phyloP scores from a whole-genome alignment of 2,888 invertebrate genomes.

The Cheilosia pagana region DNA sequence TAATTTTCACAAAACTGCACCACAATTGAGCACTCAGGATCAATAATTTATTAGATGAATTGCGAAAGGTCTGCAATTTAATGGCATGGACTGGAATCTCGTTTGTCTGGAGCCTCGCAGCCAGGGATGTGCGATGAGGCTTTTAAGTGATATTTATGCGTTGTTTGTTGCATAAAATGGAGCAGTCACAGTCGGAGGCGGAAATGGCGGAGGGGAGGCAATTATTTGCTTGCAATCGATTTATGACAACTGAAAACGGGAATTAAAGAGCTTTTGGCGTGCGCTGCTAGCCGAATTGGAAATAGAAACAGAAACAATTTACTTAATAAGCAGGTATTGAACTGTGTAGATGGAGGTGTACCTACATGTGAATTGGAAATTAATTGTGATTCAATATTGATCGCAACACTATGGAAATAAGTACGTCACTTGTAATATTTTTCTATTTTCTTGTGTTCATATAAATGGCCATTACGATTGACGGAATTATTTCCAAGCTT shows the following conservation, averaged over 20 bases:
- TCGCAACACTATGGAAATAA: too few relatives aligned
- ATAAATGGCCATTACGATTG: too few relatives aligned
- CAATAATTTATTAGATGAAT: constrained; percentile 65
- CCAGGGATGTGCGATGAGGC: constrained; percentile 26
- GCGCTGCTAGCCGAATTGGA: constrained; percentile 30
- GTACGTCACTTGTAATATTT: too few relatives aligned
- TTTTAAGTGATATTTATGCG: constrained; percentile 29
- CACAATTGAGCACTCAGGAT: constrained; percentile 62
- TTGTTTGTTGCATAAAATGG: constrained; percentile 40
- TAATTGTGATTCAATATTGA: neutral
- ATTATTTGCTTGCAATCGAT: constrained; percentile 48
- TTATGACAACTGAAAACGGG: constrained; percentile 63
- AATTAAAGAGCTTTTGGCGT: constrained; percentile 25
- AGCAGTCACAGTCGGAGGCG: too few relatives aligned
- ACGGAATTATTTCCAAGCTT: too few relatives aligned
- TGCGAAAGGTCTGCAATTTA: constrained; percentile 24
- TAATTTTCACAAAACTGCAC: constrained; percentile 67
- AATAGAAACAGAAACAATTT: constrained; percentile 40
- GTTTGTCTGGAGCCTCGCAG: constrained; percentile 33
- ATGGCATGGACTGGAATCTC: constrained; percentile 39
- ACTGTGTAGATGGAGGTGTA: neutral
- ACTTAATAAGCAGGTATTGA: constrained; percentile 44
- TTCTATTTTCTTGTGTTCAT: too few relatives aligned
- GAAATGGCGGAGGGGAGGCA: constrained; percentile 7
- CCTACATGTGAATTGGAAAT: neutral